Evolutionary conservation across 92 coral and sea anemone species (phyloP).

Genomic region (Virgularia gustaviana): DNA sequence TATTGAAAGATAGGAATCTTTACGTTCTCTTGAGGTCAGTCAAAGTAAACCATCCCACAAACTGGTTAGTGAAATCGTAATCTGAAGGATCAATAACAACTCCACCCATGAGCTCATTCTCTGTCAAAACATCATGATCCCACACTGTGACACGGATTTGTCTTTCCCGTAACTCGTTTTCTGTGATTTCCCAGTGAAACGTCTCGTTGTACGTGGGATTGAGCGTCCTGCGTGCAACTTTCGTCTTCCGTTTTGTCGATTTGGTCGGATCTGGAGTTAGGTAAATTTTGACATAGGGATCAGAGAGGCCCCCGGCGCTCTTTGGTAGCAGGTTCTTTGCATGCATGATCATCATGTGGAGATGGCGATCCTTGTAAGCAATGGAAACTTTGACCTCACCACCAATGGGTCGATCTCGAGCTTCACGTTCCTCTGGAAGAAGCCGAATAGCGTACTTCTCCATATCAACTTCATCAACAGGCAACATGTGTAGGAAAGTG

Average conservation of each 20-base stretch:
- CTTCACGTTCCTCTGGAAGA: slow-evolving; percentile 83
- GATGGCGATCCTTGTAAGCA: slow-evolving; percentile 63
- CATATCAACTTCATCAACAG: slow-evolving; percentile 74
- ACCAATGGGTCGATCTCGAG: slow-evolving; percentile 67
- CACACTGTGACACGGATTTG: slow-evolving; percentile 85
- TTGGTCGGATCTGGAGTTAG: slow-evolving; percentile 87
- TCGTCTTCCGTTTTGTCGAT: slow-evolving; percentile 91
- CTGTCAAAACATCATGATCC: slow-evolving; percentile 90
- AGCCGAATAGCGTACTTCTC: slow-evolving; percentile 68
- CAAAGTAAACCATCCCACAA: slow-evolving; percentile 68
- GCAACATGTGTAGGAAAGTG: slow-evolving; percentile 79
- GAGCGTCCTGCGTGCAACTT: slow-evolving; percentile 77
- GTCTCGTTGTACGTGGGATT: slow-evolving; percentile 98
- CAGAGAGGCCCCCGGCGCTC: slow-evolving; percentile 67
- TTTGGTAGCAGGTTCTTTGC: slow-evolving; percentile 79
- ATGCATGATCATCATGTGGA: slow-evolving; percentile 94
- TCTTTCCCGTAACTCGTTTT: slow-evolving; percentile 61
- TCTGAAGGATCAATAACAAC: slow-evolving; percentile 71
- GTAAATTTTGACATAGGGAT: slow-evolving; percentile 96
- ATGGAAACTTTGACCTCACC: slow-evolving; percentile 75
- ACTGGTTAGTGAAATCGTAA: slow-evolving; percentile 63
- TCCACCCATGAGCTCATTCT: slow-evolving; percentile 94
- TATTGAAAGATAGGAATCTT: not conserved
- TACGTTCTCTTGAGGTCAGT: slow-evolving; percentile 60
- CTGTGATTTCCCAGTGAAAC: slow-evolving; percentile 63